Base-by-base conservation (phyloP, 2,113 vertebrate species). In the Oxyruncus cristatus region DNA sequence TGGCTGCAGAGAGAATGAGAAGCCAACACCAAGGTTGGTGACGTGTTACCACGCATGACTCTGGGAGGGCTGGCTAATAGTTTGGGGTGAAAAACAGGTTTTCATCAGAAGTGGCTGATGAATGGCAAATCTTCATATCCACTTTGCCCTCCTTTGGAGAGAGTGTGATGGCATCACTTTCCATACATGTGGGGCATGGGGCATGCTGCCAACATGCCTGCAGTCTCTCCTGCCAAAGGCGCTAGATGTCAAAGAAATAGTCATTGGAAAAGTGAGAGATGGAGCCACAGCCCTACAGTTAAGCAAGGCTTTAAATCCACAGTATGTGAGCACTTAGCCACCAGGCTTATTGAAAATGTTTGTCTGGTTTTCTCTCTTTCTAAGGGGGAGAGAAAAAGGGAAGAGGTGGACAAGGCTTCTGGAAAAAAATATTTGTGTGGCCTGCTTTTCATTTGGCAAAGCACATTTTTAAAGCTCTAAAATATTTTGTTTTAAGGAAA, bases 141-240 rank as follows among this genome's bases (percentile, higher is more conserved):
- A 65, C 26, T 63, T 75, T 53, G 35, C 7, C 23, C 13, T 71
- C 11, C 30, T 85, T 78, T 15, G 9, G 44, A n/a, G 6, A 23
- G 56, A 50, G 18, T 22, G 5, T 23, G 3, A 68, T 28, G 23
- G 10, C 12, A 8, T 19, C 9, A 10, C 23, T 61, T n/a, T 49
- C 27, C 1, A 0, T 39, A 30, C 19, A 26, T 32, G 27, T 52
- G 22, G 26, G 12, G 2, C 22, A 65, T 2, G 3, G 23, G 39
- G 30, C 32, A 23, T 39, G 12, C 39, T 83, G 28, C 32, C 65
- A 52, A 14, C 5, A 13, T 30, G 23, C 37, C 7, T 9, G 8
- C 22, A 35, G 9, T 28, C 5, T 46, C n/a, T 70, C n/a, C 59
- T 72, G 42, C 7, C 42, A 75, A 78, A 82, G 24, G 3, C 65